Evolutionary conservation across 2,113 vertebrate genomes (phyloP).

Genomic region (Lepus timidus): DNA sequence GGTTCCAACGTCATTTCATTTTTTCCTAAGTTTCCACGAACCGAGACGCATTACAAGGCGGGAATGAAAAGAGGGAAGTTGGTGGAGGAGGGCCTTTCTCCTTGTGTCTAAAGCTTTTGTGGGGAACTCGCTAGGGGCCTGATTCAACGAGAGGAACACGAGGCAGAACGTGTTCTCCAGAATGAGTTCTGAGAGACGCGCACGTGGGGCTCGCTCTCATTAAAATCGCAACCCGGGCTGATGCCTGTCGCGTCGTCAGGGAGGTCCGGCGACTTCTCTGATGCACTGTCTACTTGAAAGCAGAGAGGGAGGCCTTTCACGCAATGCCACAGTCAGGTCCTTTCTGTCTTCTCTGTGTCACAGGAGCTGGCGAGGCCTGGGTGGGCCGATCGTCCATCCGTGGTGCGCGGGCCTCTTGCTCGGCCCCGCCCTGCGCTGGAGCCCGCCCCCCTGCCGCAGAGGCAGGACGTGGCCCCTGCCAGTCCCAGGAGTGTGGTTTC

Average conservation of each 20-base stretch:
- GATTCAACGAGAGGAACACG: slow-evolving; percentile 72
- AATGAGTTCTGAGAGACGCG: slow-evolving; percentile 85
- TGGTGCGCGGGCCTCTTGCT: background rate
- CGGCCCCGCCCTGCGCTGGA: background rate
- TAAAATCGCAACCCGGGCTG: slow-evolving; percentile 85
- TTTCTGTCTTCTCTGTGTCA: slow-evolving; percentile 80
- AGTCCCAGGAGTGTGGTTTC: background rate
- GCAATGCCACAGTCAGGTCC: slow-evolving; percentile 77
- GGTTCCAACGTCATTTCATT: slow-evolving; percentile 81
- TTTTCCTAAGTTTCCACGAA: slow-evolving; percentile 82
- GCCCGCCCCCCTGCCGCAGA: background rate
- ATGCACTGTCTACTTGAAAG: slow-evolving; percentile 88
- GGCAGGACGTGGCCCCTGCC: no score
- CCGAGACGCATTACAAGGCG: slow-evolving; percentile 79
- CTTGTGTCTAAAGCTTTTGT: slow-evolving; percentile 82
- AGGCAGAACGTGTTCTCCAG: slow-evolving; percentile 81
- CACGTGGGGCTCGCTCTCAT: slow-evolving; percentile 84
- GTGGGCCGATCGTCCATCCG: slow-evolving; percentile 70
- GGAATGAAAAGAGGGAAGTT: slow-evolving; percentile 84
- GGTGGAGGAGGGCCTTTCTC: slow-evolving; percentile 73
- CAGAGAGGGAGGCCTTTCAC: slow-evolving; percentile 83
- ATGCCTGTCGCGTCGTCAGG: slow-evolving; percentile 79
- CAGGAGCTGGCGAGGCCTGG: slow-evolving; percentile 74
- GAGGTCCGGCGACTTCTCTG: slow-evolving; percentile 80
- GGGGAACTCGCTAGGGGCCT: slow-evolving; percentile 77